A percentile compares a stretch with the other conserved stretches of the same genome.
These are phyloP conservation scores for Ectropis grisescens DNA, from an alignment of 1,140 invertebrate genomes.

Conservation along the genomic window DNA sequence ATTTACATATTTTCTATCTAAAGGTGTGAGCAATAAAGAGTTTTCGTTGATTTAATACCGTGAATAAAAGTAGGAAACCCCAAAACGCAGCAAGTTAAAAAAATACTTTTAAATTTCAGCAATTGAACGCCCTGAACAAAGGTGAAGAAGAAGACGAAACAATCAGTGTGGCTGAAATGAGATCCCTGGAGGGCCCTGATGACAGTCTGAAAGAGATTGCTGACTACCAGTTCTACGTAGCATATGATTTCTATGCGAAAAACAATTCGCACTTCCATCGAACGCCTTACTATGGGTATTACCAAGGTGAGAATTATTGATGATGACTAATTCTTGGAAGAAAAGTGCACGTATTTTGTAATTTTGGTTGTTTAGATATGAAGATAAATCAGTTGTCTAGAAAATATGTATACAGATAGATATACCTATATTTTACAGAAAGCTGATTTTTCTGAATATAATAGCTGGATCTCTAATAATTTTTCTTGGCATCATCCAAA, in stretches of 20 bases:
- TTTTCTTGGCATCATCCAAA: not conserved
- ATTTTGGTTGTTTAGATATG: not conserved
- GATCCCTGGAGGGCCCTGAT: constrained; percentile 71
- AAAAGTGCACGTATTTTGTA: not conserved
- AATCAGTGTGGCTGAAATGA: constrained; percentile 79
- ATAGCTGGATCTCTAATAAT: not conserved
- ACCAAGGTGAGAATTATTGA: constrained; percentile 72
- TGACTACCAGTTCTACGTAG: constrained; percentile 84
- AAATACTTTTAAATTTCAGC: too few species aligned
- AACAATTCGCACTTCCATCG: constrained; percentile 86
- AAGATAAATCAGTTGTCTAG: too few species aligned
- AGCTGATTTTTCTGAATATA: not conserved
- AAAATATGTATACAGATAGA: not conserved
- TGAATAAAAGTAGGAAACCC: too few species aligned
- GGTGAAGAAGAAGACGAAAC: constrained; percentile 76
- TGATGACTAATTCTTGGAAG: not conserved
- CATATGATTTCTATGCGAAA: constrained; percentile 88
- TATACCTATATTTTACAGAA: not conserved
- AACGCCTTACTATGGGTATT: constrained; percentile 78
- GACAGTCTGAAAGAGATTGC: constrained; percentile 71
- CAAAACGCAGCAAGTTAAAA: too few species aligned
- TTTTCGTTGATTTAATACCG: too few species aligned
- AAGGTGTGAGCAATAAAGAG: too few species aligned
- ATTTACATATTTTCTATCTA: too few species aligned
- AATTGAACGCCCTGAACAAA: constrained; percentile 85